Base-by-base conservation (phyloP, 2,113 vertebrate species). In the Dolichotis patagonum region DNA sequence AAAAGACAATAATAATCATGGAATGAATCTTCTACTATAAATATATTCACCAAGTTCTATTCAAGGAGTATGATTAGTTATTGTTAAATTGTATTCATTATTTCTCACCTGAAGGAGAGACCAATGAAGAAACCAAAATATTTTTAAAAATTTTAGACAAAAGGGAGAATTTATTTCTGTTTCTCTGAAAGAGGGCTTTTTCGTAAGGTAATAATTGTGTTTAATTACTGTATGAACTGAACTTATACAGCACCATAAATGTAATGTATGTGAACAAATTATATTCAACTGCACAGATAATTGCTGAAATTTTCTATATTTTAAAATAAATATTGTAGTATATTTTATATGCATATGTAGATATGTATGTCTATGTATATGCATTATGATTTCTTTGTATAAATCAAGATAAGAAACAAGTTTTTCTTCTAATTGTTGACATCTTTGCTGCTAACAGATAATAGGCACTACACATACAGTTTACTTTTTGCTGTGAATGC, bases 61-160 rank as follows among this genome's bases (percentile, higher is more conserved):
- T 32, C 9, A 80, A 0, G 41, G 54, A 69, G 60, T 77, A 71
- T 49, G 38, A 77, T 30, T 30, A 28, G 13, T 49, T 30, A 13
- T 77, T 30, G 13, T 46, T 77, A 49, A 49, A 77, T 49, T 77
- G 13, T 77, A 77, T 17, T 30, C 26, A 30, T 83, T 86, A 49
- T 88, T 85, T 88, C 24, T 38, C 4, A 46, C 3, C n/a, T 32
- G 13, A 67, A 88, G 26, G 35, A 81, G 32, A 78, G 22, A 71
- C 24, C 3, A 30, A 22, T 17, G 22, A 17, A 91, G 22, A 46
- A 46, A 52, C 32, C 85, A 54, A 5, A 83, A 1, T 35, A 69
- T 52, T 12, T 75, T 90, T 67, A 73, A 8, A 96, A 88, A 94
- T 84, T 90, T 41, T 80, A 35, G 20, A 63, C 65, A 71, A 77